phyloP scores from a whole-genome alignment of 1,140 invertebrate species.

The Drosophila novamexicana region DNA sequence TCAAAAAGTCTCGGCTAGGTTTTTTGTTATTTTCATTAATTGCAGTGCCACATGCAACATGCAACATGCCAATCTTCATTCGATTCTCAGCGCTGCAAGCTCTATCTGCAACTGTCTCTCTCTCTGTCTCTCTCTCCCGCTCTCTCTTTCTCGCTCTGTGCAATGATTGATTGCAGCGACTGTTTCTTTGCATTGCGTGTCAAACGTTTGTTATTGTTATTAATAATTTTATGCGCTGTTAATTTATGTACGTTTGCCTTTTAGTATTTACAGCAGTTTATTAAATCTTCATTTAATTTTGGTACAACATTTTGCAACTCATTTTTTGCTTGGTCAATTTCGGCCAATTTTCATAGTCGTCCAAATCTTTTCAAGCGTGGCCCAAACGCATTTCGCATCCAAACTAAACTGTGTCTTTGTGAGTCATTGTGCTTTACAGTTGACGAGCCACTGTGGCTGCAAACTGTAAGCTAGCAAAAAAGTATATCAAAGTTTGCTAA shows the following conservation, averaged over 20 bases:
- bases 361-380: conserved; percentile 3
- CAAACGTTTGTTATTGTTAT: conserved; percentile 36
- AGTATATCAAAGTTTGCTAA: too few species aligned
- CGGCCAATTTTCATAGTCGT: not conserved
- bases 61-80: conserved; percentile 52
- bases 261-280: conserved; percentile 26
- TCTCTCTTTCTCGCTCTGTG: conserved; percentile 1
- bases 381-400: conserved; percentile 9
- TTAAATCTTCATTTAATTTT: conserved; percentile 17
- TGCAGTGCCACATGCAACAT: conserved; percentile 60
- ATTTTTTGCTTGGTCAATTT: not conserved
- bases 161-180: conserved; percentile 40
- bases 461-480: not conserved
- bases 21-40: conserved; percentile 58
- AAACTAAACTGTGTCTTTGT: not conserved
- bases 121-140: conserved; percentile 2
- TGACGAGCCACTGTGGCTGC: not conserved
- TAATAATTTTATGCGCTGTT: conserved; percentile 74
- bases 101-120: not conserved
- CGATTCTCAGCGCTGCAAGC: conserved; percentile 9
- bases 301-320: not conserved
- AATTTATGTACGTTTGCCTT: conserved; percentile 62
- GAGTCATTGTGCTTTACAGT: not conserved
- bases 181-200: conserved; percentile 40
- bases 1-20: conserved; percentile 46